Percentiles rank a stretch among this genome's conserved stretches.
These are phyloP conservation scores for Ptilorrhoa leucosticta DNA, from an alignment of 2,113 vertebrate species.

Conservation along the genomic window DNA sequence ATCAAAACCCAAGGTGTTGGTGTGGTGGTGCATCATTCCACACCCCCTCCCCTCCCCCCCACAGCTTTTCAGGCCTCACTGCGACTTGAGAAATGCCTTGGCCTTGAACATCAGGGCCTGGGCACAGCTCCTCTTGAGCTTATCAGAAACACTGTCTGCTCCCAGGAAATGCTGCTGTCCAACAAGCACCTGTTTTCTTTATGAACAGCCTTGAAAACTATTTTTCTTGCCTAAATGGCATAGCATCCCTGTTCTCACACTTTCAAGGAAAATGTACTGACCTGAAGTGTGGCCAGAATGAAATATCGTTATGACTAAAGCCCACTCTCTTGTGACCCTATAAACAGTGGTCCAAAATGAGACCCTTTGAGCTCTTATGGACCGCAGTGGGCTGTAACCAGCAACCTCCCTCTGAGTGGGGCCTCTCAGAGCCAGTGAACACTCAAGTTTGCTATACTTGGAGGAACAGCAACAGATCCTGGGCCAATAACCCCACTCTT, in stretches of 20 bases:
- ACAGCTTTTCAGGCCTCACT: neutral
- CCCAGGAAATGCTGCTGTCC: neutral
- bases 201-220: neutral
- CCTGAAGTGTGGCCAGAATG: neutral
- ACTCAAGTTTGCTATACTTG: neutral
- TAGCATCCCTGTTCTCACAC: neutral
- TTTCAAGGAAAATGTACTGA: neutral
- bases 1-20: neutral
- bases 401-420: neutral
- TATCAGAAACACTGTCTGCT: neutral
- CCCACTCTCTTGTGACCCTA: neutral
- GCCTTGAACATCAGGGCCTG: neutral
- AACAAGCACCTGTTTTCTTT: neutral
- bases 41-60: too few species aligned
- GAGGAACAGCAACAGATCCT: neutral
- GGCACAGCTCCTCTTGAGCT: neutral
- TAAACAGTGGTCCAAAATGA: neutral
- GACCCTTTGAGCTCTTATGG: neutral
- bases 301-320: neutral
- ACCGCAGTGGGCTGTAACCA: accelerated
- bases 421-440: neutral
- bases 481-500: neutral
- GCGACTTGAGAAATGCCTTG: neutral
- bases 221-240: neutral
- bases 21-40: neutral